Evolutionary conservation across 2,888 invertebrate species (phyloP), one percentile per base, ranked within the genome.

Genomic region (Cheiracanthium punctorium): DNA sequence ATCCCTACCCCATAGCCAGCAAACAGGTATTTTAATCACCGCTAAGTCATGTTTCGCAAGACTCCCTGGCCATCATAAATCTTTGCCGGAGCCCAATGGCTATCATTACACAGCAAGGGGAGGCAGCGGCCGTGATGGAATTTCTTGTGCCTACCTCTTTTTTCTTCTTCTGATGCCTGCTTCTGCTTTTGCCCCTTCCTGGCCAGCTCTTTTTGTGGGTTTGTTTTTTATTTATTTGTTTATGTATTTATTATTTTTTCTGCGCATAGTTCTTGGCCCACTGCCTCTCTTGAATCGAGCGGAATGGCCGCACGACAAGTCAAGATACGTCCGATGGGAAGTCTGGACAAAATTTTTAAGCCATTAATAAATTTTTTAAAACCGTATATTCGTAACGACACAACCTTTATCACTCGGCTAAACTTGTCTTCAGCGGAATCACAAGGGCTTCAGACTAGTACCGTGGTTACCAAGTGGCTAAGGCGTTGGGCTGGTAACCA

Each of bases 41-140:
- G 65, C n/a, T n/a, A 33, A 84, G 77, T 76, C 82, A 84, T 84
- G 77, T 85, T 82, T 76, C 76, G 76, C 65, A 75, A 82, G 24
- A 10, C 70, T 28, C 71, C 76, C 12, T 12, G 73, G 48, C 64
- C 52, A 79, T 79, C 79, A 74, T 85, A 85, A 85, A 85, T 85
- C 84, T 85, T 74, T 75, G 41, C 65, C 52, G 37, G 77, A 65
- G 30, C 82, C 82, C 77, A 77, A 77, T 77, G 82, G 84, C 84
- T 85, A 85, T 85, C 79, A 85, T 85, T 85, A 85, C 84, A 79
- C 77, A n/a, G n/a, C 77, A 79, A 84, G 84, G 76, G 37, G 33
- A 33, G 73, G 58, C 58, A 75, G 64, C 69, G 37, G 37, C 79
- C 84, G 79, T 79, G 79, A 79, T 74, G 79, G 79, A 79, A 70